phyloP scores from a whole-genome alignment of 1,140 invertebrate species.

The Charaxes varanes region DNA sequence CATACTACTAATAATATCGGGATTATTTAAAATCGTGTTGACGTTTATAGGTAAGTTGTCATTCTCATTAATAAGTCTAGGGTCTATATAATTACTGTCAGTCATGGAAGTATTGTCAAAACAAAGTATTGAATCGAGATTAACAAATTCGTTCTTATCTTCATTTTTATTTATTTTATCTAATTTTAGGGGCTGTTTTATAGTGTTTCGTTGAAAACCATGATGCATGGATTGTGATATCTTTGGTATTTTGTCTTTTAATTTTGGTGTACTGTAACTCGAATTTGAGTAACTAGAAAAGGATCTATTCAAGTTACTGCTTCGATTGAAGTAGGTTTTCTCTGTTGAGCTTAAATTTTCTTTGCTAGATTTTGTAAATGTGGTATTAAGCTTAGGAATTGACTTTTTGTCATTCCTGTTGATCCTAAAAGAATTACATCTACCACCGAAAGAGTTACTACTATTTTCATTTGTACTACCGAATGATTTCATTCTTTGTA shows the following conservation, averaged over 20 bases:
- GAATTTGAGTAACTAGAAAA: constrained; percentile 62
- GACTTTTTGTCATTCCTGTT: constrained; percentile 62
- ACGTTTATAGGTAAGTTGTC: constrained; percentile 68
- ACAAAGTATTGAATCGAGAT: constrained; percentile 53
- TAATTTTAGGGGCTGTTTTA: constrained; percentile 60
- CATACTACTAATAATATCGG: constrained; percentile 68
- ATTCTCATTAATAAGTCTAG: constrained; percentile 66
- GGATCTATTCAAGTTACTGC: constrained; percentile 54
- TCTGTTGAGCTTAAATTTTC: constrained; percentile 57
- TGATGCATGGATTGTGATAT: constrained; percentile 65
- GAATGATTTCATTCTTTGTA: constrained; percentile 71
- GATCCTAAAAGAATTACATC: constrained; percentile 63
- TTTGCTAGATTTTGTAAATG: constrained; percentile 67
- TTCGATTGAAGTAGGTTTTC: constrained; percentile 53
- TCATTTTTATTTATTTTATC: constrained; percentile 61
- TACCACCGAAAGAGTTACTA: constrained; percentile 49
- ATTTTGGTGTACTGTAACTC: constrained; percentile 59
- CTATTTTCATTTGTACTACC: constrained; percentile 61
- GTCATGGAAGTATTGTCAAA: constrained; percentile 62
- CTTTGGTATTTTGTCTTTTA: constrained; percentile 68
- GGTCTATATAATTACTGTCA: constrained; percentile 67
- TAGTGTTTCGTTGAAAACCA: constrained; percentile 57
- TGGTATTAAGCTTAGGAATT: constrained; percentile 60
- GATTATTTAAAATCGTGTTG: constrained; percentile 64
- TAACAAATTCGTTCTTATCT: constrained; percentile 57